Base-by-base conservation (phyloP, 2,888 invertebrate genomes). In the Dastarcus helophoroides region DNA sequence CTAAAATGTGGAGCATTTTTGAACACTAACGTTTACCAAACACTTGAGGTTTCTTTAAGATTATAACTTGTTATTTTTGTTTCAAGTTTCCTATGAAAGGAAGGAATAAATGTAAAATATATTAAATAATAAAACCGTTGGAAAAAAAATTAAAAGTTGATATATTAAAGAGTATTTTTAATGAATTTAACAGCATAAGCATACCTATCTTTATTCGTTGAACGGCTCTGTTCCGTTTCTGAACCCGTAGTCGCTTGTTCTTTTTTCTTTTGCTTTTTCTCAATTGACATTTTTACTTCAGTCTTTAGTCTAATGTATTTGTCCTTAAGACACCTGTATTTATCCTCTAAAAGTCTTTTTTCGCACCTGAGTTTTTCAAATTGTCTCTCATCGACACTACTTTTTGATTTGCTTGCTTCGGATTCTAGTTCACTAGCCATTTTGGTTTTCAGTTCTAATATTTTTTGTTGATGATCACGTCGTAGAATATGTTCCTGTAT, bases 281-380 rank as follows among this genome's bases (percentile, higher is more conserved):
- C 85, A 32, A 83, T 70, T 0, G 82, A 79, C 14, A 79, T 61
- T 58, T 81, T 79, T 6, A 85, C 80, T 42, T 86, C 84, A 12
- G 76, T 79, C 55, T 86, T 86, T 32, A 88, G 62, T 8, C 80
- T 65, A 12, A 78, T 69, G 47, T 86, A 85, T 57, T 86, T 86
- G 51, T 83, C 83, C 56, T 85, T 85, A 29, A 86, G 64, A 32
- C 79, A 79, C 26, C 73, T 68, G 53, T 86, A 86, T 53, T 86
- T 86, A 44, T 83, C 82, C 42, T 79, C 76, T 2, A 84, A 51
- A 23, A 78, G 53, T n/a, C 78, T 64, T 45, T 77, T 77, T 49
- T 80, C 79, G 47, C 76, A 76, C 3, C 76, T 67, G 32, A 78
- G 60, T 51, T 77, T 77, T 45, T 78, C 78, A 44, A 68, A 76